A percentile compares a stretch with the other conserved stretches of the same genome.
These are phyloP conservation scores for Caranx melampygus DNA, from an alignment of 2,113 vertebrate species.

Conservation along the genomic window DNA sequence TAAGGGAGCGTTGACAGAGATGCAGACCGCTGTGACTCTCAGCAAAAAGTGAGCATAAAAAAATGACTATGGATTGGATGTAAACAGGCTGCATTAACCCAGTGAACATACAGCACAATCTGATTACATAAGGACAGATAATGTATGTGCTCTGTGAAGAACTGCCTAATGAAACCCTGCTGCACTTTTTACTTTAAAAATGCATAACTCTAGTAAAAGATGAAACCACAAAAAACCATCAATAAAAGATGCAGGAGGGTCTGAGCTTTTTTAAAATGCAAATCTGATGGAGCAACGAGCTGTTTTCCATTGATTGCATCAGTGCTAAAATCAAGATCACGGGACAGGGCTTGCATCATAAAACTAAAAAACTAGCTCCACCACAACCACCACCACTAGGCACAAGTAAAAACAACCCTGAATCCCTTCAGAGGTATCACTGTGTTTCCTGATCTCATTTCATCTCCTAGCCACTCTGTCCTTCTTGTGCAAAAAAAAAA, in stretches of 20 bases:
- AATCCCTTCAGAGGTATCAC: not conserved
- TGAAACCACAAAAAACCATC: conserved; percentile 26
- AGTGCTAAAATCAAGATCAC: conserved; percentile 14
- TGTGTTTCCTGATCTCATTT: not conserved
- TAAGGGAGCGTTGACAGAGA: no score
- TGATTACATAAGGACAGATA: not conserved
- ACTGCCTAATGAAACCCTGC: conserved; percentile 5
- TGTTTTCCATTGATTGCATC: conserved; percentile 11
- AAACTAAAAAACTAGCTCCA: conserved; percentile 39
- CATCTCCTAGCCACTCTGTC: not conserved
- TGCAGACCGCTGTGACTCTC: no score
- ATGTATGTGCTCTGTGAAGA: not conserved
- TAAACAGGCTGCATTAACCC: not conserved
- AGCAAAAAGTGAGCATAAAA: no score
- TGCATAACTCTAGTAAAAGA: conserved; percentile 24
- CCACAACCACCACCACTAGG: not conserved
- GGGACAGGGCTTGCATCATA: conserved; percentile 4
- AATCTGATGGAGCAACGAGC: conserved; percentile 6
- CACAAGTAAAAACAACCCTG: conserved; percentile 20
- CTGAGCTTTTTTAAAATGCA: conserved; percentile 15
- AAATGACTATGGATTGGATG: no score
- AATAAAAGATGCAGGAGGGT: conserved; percentile 17
- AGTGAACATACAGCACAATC: not conserved
- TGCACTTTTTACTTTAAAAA: conserved; percentile 1
- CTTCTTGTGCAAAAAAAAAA: not conserved